A percentile compares a stretch with the other conserved stretches of the same genome.
Conservation (phyloP, 2,888 invertebrate genomes). For the Abrostola triplasia region DNA sequence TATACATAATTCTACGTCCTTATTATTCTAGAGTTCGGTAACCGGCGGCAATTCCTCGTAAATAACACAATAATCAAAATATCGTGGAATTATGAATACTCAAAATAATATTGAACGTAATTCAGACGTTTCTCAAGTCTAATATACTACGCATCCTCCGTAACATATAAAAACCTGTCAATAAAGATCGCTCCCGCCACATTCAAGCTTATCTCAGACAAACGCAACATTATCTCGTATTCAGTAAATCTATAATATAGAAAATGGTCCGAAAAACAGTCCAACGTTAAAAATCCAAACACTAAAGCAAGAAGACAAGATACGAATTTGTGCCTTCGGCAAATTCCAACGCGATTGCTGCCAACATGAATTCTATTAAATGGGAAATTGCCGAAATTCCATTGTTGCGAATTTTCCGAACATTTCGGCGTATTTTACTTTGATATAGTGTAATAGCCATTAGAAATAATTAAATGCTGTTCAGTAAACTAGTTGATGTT, state of each 20-base stretch:
- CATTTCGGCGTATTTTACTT: slow-evolving; percentile 52
- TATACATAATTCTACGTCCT: no score
- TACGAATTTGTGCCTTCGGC: slow-evolving; percentile 48
- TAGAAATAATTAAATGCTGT: slow-evolving; percentile 49
- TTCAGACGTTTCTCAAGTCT: no score
- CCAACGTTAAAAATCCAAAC: slow-evolving; percentile 32
- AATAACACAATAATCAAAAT: no score
- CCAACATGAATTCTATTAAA: slow-evolving; percentile 60
- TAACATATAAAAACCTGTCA: neutral
- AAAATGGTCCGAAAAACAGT: slow-evolving; percentile 18
- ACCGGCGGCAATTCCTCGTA: no score
- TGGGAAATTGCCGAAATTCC: slow-evolving; percentile 57
- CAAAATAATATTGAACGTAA: no score
- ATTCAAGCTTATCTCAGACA: no score
- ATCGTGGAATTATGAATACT: no score
- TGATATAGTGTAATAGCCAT: slow-evolving; percentile 54
- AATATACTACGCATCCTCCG: no score
- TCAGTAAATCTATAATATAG: slow-evolving; percentile 10
- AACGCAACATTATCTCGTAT: neutral
- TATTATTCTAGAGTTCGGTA: no score
- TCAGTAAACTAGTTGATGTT: slow-evolving; percentile 36
- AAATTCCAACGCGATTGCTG: slow-evolving; percentile 56
- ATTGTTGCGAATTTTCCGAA: slow-evolving; percentile 50
- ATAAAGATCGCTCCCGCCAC: neutral
- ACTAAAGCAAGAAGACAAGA: slow-evolving; percentile 30